Conservation (phyloP, 2,113 vertebrate genomes). For the Helogale parvula region DNA sequence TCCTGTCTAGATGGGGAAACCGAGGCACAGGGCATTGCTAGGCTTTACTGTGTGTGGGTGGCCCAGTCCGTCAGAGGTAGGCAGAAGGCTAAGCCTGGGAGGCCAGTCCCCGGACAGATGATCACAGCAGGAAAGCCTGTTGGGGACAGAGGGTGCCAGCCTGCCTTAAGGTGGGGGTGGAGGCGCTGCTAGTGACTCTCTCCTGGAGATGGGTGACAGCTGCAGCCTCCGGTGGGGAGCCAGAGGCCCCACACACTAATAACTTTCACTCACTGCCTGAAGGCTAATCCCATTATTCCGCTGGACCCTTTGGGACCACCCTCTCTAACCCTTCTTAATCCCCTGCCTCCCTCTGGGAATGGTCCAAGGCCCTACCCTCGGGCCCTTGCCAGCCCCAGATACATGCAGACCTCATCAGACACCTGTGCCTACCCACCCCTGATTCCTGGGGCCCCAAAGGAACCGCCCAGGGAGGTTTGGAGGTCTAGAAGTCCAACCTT, state of each 20-base stretch:
- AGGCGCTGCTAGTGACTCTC: not conserved
- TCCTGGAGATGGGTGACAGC: slow-evolving; percentile 61
- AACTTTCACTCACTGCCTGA: slow-evolving; percentile 75
- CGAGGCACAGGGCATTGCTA: not conserved
- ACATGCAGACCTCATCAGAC: not conserved
- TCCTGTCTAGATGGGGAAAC: not conserved
- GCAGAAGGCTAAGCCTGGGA: slow-evolving; percentile 15
- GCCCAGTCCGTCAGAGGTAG: not conserved
- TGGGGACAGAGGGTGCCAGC: slow-evolving; percentile 17
- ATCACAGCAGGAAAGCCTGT: not conserved
- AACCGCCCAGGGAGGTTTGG: not conserved
- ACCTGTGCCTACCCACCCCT: not conserved
- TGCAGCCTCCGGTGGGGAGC: slow-evolving; percentile 45
- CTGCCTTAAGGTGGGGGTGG: not conserved
- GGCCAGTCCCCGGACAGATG: slow-evolving; percentile 45
- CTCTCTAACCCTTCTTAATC: slow-evolving; percentile 62
- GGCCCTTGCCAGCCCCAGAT: not conserved
- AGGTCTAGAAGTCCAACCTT: not conserved
- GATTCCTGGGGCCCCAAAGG: not conserved
- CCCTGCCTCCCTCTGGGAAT: slow-evolving; percentile 57
- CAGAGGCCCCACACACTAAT: slow-evolving; percentile 50
- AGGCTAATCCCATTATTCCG: slow-evolving; percentile 76
- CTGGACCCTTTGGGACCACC: slow-evolving; percentile 62
- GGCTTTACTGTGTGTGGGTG: not conserved
- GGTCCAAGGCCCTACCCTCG: not conserved